A percentile compares a stretch with the other conserved stretches of the same genome.
phyloP scores from a whole-genome alignment of 1,140 invertebrate species.

The Nasonia longicornis region DNA sequence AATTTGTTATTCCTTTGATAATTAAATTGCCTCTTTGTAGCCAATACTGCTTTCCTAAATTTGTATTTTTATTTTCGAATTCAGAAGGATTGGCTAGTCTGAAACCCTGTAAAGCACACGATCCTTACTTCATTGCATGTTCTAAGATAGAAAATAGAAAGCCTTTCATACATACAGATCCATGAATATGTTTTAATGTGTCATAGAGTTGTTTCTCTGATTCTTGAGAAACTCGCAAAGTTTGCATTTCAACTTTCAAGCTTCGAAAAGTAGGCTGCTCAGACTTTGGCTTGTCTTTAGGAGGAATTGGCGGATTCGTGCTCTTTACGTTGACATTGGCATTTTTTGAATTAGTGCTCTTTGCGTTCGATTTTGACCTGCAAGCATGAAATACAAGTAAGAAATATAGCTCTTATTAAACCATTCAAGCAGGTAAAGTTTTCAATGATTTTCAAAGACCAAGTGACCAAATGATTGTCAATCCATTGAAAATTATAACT shows the following conservation, averaged over 20 bases:
- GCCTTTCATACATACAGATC: conserved; percentile 64
- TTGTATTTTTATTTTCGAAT: conserved; percentile 75
- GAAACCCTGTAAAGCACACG: conserved; percentile 66
- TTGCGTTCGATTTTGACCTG: conserved; percentile 20
- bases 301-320: conserved; percentile 12
- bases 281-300: conserved; percentile 36
- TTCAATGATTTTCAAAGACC: too few relatives aligned
- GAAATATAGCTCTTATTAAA: too few relatives aligned
- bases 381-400: neutral
- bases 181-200: conserved; percentile 78
- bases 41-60: conserved; percentile 78
- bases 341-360: neutral
- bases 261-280: conserved; percentile 9
- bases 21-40: conserved; percentile 79
- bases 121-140: conserved; percentile 5
- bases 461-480: too few relatives aligned
- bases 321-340: conserved; percentile 16
- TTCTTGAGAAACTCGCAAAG: conserved; percentile 73
- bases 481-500: too few relatives aligned
- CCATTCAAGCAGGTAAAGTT: too few relatives aligned
- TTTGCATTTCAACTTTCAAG: conserved; percentile 80
- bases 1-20: conserved; percentile 78
- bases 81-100: conserved; percentile 64
- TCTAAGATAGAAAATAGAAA: neutral
- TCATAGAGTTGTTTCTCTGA: conserved; percentile 78